phyloP scores from a whole-genome alignment of 2,113 vertebrate species.

The Danio rerio region DNA sequence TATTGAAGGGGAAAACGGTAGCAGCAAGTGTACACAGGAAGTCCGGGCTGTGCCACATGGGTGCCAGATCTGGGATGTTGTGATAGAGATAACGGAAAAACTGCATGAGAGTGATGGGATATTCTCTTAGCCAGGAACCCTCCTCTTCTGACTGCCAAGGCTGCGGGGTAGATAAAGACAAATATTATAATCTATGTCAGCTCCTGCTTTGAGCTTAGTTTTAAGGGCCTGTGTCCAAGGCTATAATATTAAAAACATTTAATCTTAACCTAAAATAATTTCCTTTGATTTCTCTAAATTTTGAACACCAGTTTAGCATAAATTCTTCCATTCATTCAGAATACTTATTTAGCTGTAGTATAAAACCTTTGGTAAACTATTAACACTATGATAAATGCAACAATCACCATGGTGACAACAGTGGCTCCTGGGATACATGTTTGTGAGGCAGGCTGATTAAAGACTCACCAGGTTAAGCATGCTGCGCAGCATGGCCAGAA shows the following conservation, averaged over 20 bases:
- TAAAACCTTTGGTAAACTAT: too few relatives aligned
- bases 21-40: conserved; percentile 94
- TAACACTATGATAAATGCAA: not conserved
- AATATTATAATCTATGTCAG: not conserved
- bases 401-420: not conserved
- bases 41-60: conserved; percentile 95
- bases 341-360: too few relatives aligned
- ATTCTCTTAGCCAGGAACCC: conserved; percentile 97
- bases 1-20: conserved; percentile 95
- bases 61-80: conserved; percentile 90
- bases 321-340: too few relatives aligned
- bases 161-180: conserved; percentile 67
- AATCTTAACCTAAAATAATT: not conserved
- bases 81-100: conserved; percentile 98
- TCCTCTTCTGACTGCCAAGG: conserved; percentile 99
- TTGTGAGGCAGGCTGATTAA: not conserved
- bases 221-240: not conserved
- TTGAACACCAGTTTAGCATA: too few relatives aligned
- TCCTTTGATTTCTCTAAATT: not conserved
- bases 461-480: conserved; percentile 95
- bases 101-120: conserved; percentile 97
- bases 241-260: not conserved
- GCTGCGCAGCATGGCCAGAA: conserved; percentile 95
- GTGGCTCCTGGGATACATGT: not conserved
- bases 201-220: not conserved